phyloP scores from a whole-genome alignment of 2,113 vertebrate genomes.

The Pongo abelii region DNA sequence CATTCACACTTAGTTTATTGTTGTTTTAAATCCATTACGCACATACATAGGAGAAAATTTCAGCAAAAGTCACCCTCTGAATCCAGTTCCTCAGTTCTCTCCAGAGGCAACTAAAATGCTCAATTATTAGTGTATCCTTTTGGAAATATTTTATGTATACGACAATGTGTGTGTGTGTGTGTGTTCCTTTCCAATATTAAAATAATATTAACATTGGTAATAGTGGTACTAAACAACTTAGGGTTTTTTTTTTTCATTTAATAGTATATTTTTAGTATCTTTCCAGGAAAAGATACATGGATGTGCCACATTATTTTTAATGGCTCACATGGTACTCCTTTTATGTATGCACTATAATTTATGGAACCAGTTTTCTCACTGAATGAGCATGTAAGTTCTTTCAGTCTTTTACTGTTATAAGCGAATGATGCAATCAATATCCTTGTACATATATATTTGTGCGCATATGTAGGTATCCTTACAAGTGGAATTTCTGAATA shows the following conservation, averaged over 20 bases:
- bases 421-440: neutral
- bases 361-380: neutral
- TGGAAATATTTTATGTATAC: neutral
- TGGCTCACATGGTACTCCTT: neutral
- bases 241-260: neutral
- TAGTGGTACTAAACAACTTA: neutral
- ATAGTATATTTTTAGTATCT: neutral
- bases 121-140: neutral
- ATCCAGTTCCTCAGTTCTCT: neutral
- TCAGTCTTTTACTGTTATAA: neutral
- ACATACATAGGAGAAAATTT: neutral
- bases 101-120: neutral
- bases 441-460: neutral
- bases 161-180: neutral
- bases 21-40: neutral
- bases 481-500: neutral
- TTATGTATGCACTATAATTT: neutral
- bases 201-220: neutral
- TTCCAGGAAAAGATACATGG: neutral
- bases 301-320: neutral
- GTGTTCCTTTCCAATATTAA: conserved; percentile 24
- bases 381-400: neutral
- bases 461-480: neutral
- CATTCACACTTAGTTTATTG: neutral
- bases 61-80: neutral